Evolutionary conservation across 1,140 invertebrate genomes (phyloP), one percentile per base, ranked within the genome.

Genomic region (Gonioctena quinquepunctata): DNA sequence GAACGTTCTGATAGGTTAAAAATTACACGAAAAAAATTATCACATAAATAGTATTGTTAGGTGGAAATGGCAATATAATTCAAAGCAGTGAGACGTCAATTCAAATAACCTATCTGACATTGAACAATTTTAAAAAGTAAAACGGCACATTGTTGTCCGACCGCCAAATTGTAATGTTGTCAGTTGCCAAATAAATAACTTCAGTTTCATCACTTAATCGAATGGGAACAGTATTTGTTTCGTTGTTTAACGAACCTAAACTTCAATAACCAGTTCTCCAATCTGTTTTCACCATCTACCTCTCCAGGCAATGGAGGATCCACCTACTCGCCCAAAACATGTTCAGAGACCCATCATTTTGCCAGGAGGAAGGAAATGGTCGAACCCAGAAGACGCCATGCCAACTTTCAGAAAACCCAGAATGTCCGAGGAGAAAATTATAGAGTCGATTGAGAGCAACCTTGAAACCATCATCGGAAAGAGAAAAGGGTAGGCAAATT

Each of bases 351-450:
- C 89, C 3, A 76, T 91, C 22, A 85, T 90, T 26, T 82, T 91
- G 28, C 90, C 89, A 2, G 90, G 90, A 48, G 92, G 91, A 8
- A 85, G 91, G 49, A 88, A 88, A 79, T 94, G 92, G 92, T 88
- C 88, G 73, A 87, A 87, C 73, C 90, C 91, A 2, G 89, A 90
- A 80, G 92, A 93, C 81, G 92, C 91, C 67, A 64, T 66, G 21
- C 76, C 77, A 16, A 61, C 63, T 18, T 67, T 64, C 21, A 63
- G 70, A 33, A 74, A 72, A 21, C 70, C 75, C 2, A 80, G 77
- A 68, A 92, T 91, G 82, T 89, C 91, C 74, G 93, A 94, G 67
- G 90, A 92, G 71, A 89, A 91, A 82, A 92, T 94, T 48, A 89
- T 89, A 49, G 91, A 93, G 78, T 90, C 90, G 2, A 82, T 94